phyloP scores from a whole-genome alignment of 2,888 invertebrate genomes.

The Mimas tiliae region DNA sequence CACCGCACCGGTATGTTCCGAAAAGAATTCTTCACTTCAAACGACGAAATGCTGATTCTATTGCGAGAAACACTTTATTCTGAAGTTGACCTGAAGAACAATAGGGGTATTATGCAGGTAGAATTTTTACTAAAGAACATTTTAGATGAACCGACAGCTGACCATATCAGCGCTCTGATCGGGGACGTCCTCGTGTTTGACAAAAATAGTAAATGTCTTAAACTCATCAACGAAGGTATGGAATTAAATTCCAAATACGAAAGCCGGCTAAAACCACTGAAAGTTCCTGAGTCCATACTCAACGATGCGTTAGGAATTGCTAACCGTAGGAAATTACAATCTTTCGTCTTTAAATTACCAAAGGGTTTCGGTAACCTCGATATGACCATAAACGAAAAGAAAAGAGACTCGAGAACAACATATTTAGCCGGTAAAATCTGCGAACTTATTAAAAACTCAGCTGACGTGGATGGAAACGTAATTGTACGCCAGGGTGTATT shows the following conservation, averaged over 20 bases:
- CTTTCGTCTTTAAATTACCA: not conserved
- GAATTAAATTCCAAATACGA: not conserved
- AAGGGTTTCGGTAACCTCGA: constrained; percentile 18
- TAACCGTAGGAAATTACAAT: not conserved
- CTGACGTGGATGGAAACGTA: constrained; percentile 15
- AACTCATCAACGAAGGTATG: not conserved
- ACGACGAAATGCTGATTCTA: constrained; percentile 9
- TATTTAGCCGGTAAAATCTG: constrained; percentile 12
- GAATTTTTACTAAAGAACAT: not conserved
- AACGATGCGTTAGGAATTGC: constrained; percentile 1
- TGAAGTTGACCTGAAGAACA: constrained; percentile 11
- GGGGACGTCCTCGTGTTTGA: not conserved
- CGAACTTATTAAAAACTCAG: not conserved
- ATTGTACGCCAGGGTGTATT: not conserved
- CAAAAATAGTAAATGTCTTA: not conserved
- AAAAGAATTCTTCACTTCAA: constrained; percentile 12
- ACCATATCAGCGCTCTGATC: not conserved
- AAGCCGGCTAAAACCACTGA: not conserved
- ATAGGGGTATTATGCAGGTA: not conserved
- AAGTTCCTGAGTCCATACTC: not conserved
- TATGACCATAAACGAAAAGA: constrained; percentile 17
- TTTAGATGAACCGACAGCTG: not conserved
- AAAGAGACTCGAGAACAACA: constrained; percentile 5
- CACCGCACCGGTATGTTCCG: not conserved
- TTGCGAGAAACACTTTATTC: constrained; percentile 10